Evolutionary conservation across 37 sponge, comb jelly and placozoan genomes (phyloP).

Genomic region (Crambe crambe): DNA sequence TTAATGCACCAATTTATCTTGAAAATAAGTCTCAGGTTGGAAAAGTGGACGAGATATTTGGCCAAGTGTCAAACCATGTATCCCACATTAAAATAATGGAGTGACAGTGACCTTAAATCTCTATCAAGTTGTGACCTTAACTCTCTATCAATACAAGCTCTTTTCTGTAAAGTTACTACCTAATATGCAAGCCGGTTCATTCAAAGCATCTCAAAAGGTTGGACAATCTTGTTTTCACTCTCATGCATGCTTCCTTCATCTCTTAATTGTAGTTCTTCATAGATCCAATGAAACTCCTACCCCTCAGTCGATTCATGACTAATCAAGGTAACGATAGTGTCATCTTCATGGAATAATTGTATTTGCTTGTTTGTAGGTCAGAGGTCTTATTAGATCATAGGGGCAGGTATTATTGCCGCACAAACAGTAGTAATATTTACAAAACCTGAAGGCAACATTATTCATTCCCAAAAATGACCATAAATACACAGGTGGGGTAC

Average conservation of each 20-base stretch:
- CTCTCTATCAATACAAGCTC: slow-evolving; percentile 32
- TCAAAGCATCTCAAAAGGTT: slow-evolving; percentile 78
- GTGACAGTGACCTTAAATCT: neutral
- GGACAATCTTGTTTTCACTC: neutral
- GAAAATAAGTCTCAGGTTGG: slow-evolving; percentile 99
- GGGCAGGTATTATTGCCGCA: neutral
- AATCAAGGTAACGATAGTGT: neutral
- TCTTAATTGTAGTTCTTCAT: slow-evolving; percentile 78
- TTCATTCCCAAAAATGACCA: no score
- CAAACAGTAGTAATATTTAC: no score
- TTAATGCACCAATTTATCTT: slow-evolving; percentile 97
- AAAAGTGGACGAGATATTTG: slow-evolving; percentile 98
- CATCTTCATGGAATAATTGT: neutral
- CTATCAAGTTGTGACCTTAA: neutral
- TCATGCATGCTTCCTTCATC: neutral
- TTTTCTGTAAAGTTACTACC: slow-evolving; percentile 87
- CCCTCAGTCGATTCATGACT: slow-evolving; percentile 85
- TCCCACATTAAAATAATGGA: slow-evolving; percentile 34
- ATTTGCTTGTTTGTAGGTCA: neutral
- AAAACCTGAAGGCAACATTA: no score
- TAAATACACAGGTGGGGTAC: slow-evolving; percentile 1
- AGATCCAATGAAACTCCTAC: slow-evolving; percentile 92
- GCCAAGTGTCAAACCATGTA: slow-evolving; percentile 91
- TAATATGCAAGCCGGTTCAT: slow-evolving; percentile 88
- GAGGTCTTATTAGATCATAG: neutral